Conservation (phyloP, 2,888 invertebrate genomes). For the Eupelmus urozonus region DNA sequence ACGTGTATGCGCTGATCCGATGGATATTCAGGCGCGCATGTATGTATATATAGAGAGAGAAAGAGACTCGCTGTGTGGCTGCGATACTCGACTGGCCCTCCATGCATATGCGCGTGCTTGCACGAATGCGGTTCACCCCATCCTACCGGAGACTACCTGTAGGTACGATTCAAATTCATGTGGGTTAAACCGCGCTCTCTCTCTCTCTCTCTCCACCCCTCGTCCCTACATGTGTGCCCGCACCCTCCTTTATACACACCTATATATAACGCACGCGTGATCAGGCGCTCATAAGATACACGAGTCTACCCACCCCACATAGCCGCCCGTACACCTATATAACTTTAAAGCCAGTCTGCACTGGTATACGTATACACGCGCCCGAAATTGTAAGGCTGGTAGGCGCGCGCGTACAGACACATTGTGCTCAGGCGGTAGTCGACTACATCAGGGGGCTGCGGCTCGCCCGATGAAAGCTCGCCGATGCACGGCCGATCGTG, state of each 20-base stretch:
- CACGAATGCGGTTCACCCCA: not conserved
- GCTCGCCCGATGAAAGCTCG: constrained; percentile 21
- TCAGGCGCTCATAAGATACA: constrained; percentile 31
- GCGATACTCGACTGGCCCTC: too few relatives aligned
- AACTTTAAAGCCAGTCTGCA: not conserved
- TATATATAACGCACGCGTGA: constrained; percentile 1
- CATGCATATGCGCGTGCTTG: too few relatives aligned
- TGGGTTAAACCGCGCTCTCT: not conserved
- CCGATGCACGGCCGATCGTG: not conserved
- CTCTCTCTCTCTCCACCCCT: not conserved
- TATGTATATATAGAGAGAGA: too few relatives aligned
- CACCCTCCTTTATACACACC: too few relatives aligned
- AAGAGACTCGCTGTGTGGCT: too few relatives aligned
- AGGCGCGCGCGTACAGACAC: constrained; percentile 19
- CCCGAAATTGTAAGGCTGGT: constrained; percentile 33
- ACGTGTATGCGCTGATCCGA: too few relatives aligned
- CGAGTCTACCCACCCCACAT: not conserved
- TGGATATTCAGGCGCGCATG: too few relatives aligned
- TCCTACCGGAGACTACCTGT: constrained; percentile 15
- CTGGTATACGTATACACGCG: not conserved
- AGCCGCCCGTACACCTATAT: not conserved
- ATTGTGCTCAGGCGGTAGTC: not conserved
- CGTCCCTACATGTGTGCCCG: too few relatives aligned
- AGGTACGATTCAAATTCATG: constrained; percentile 35
- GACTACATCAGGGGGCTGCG: not conserved